phyloP scores from a whole-genome alignment of 2,113 vertebrate genomes.

The Apus apus region DNA sequence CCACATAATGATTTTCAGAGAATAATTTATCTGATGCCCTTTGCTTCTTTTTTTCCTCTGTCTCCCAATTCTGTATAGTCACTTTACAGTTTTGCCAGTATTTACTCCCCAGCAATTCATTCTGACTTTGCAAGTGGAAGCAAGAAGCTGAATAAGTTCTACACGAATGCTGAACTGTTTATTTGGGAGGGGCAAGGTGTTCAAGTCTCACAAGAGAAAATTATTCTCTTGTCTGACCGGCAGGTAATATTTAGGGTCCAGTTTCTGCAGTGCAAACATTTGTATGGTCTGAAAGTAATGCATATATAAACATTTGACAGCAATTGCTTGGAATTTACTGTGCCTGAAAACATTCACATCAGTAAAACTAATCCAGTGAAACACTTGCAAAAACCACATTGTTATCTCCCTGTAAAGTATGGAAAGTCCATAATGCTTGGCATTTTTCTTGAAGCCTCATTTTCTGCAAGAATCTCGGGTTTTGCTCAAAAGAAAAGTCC shows the following conservation, averaged over 20 bases:
- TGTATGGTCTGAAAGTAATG: constrained; percentile 1
- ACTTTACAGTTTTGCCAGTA: background rate
- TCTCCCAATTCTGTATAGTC: background rate
- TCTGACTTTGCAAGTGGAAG: constrained; percentile 6
- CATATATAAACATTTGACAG: background rate
- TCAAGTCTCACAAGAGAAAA: background rate
- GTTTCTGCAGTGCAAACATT: constrained; percentile 16
- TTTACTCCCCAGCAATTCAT: constrained; percentile 33
- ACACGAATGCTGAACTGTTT: background rate
- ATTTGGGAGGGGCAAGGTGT: background rate
- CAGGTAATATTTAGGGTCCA: background rate
- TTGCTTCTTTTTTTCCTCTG: constrained; percentile 2
- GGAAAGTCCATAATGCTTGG: background rate
- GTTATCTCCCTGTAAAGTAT: background rate
- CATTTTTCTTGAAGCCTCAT: background rate
- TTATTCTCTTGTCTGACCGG: background rate
- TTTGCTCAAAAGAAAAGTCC: background rate
- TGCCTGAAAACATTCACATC: background rate
- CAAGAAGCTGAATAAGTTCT: background rate
- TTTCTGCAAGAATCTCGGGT: background rate
- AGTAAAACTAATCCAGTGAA: background rate
- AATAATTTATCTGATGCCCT: background rate
- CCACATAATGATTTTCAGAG: background rate
- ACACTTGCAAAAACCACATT: background rate
- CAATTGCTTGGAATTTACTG: background rate